Base-by-base conservation (phyloP, 2,888 invertebrate species). In the Sacculina carcini region DNA sequence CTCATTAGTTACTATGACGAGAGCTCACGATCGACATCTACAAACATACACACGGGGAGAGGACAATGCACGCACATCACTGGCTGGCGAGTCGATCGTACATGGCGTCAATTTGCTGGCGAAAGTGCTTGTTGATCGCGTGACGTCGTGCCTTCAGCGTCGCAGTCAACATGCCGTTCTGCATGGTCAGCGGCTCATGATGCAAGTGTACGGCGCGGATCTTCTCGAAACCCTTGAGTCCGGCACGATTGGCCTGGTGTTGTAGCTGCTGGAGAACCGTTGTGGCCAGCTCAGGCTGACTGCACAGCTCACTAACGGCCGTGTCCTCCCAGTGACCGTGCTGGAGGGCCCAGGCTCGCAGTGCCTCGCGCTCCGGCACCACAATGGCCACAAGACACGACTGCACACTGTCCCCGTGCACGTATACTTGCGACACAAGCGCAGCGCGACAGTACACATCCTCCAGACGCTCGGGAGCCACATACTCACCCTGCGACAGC, bases 401-500 rank as follows among this genome's bases (percentile, higher is more conserved):
- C 79, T 66, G 58, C 26, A 65, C 58, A 59, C 92, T 92, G 72
- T 96, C 89, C 58, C 96, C 96, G 64, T 96, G 81, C 7, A 96
- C 87, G 68, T 85, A 96, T 48, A 89, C 81, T 72, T 98, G 96
- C 59, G 84, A 80, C 34, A 96, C 84, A 65, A 83, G 92, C 63
- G 82, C 82, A 68, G 90, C 89, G 60, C 85, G 75, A 58, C 78
- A 77, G 67, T 96, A 96, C 63, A 87, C 80, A 66, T 82, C 87
- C 69, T 98, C 96, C 60, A 98, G 90, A 72, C 94, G 94, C 68
- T 98, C 96, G 56, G 96, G 94, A 61, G 96, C 90, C 64, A 98
- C 87, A 65, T 96, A 96, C 69, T 96, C 96, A 57, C 96, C 96
- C 71, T 90, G 55, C 47, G 90, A 85, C 57, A 96, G 69, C 69